Conservation (phyloP, 1,140 invertebrate species). For the Latrodectus geometricus region DNA sequence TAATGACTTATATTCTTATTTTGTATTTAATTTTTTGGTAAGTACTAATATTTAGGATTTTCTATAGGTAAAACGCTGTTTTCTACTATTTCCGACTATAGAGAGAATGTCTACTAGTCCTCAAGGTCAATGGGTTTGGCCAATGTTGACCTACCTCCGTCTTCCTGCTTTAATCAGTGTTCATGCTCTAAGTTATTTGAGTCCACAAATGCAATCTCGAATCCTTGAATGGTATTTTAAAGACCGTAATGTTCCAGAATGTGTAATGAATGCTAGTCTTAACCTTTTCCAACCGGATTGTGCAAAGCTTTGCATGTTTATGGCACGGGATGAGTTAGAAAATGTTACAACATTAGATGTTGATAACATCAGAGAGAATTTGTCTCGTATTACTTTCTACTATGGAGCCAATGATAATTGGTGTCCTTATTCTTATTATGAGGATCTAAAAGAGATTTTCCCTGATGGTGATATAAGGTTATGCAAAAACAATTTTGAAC, state of each 20-base stretch:
- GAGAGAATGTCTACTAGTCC: conserved; percentile 80
- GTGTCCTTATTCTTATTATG: conserved; percentile 78
- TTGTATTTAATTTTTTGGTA: too few species aligned
- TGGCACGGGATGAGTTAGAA: conserved; percentile 70
- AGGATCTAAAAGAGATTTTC: conserved; percentile 74
- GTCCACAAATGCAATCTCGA: conserved; percentile 67
- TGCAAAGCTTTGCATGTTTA: conserved; percentile 70
- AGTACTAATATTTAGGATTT: too few species aligned
- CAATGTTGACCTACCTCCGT: conserved; percentile 72
- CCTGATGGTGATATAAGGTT: conserved; percentile 76
- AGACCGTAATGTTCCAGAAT: conserved; percentile 65
- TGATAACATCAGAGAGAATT: conserved; percentile 67
- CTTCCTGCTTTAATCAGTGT: conserved; percentile 73
- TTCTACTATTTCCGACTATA: conserved; percentile 85
- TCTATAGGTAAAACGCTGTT: conserved; percentile 65
- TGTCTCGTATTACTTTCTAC: conserved; percentile 77
- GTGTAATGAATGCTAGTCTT: conserved; percentile 66
- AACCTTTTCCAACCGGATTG: conserved; percentile 68
- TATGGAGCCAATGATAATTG: conserved; percentile 82
- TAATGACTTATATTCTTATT: too few species aligned
- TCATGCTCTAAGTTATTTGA: conserved; percentile 75
- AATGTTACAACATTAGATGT: conserved; percentile 68
- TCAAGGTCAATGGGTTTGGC: conserved; percentile 76
- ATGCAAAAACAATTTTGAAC: conserved; percentile 76
- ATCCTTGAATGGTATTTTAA: conserved; percentile 67